Conservation (phyloP, 1,140 invertebrate species). For the Aphidius gifuensis region DNA sequence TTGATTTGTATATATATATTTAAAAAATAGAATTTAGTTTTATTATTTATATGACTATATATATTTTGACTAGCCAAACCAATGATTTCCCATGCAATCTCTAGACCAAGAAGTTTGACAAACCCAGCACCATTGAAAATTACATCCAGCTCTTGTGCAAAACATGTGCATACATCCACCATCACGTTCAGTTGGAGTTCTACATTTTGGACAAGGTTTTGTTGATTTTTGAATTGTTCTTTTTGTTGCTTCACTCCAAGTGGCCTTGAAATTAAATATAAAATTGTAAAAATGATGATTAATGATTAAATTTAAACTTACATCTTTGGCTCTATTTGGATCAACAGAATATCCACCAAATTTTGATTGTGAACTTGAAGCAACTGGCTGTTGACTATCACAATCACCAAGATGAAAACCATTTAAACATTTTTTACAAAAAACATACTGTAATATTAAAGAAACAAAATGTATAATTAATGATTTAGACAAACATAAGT, state of each 20-base stretch:
- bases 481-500: constrained; percentile 7
- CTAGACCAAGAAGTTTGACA: constrained; percentile 82
- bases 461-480: constrained; percentile 25
- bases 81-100: constrained; percentile 83
- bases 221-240: constrained; percentile 75
- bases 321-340: constrained; percentile 57
- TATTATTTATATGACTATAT: too few relatives aligned
- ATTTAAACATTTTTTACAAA: constrained; percentile 76
- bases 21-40: too few relatives aligned
- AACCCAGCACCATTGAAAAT: constrained; percentile 86
- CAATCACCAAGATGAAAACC: constrained; percentile 80
- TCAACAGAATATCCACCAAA: constrained; percentile 62
- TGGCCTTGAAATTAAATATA: constrained; percentile 54
- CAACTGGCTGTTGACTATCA: constrained; percentile 41
- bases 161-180: constrained; percentile 91
- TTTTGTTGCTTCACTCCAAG: constrained; percentile 75
- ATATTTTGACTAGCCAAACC: constrained; percentile 69
- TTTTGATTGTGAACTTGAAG: constrained; percentile 37
- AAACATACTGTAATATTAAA: constrained; percentile 65
- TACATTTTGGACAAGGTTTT: constrained; percentile 85
- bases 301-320: constrained; percentile 33
- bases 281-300: constrained; percentile 18
- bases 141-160: constrained; percentile 71
- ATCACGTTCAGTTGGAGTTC: constrained; percentile 80
- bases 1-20: too few relatives aligned